These are phyloP conservation scores for Nomada flava DNA, from an alignment of 2,888 invertebrate species.

Conservation along the genomic window DNA sequence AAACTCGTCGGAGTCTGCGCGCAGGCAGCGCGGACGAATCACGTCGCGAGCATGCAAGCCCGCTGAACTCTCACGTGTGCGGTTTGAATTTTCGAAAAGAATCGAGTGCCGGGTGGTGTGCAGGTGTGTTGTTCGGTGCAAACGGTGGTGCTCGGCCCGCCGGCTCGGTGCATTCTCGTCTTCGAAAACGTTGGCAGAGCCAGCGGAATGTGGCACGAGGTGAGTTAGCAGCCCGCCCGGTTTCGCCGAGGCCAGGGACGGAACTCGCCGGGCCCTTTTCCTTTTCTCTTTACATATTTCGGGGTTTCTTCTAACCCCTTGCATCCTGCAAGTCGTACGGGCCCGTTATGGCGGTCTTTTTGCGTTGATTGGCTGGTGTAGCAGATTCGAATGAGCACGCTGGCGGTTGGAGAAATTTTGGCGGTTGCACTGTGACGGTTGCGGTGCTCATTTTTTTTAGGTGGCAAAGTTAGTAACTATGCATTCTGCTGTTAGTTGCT, in stretches of 20 bases:
- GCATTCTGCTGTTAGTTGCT: neutral
- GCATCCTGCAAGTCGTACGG: neutral
- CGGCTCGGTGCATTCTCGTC: conserved; percentile 54
- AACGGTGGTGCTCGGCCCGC: conserved; percentile 46
- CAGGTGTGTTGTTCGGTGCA: conserved; percentile 44
- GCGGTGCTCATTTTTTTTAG: neutral
- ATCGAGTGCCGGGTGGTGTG: conserved; percentile 34
- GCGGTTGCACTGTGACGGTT: neutral
- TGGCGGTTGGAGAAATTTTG: neutral
- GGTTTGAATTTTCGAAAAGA: conserved; percentile 64
- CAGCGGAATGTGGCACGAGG: conserved; percentile 84
- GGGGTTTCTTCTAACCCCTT: conserved; percentile 7
- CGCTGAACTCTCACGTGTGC: conserved; percentile 61
- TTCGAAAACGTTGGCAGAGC: conserved; percentile 70
- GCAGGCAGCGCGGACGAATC: conserved; percentile 55
- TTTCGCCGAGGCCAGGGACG: conserved; percentile 77
- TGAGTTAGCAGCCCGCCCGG: conserved; percentile 79
- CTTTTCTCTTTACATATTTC: conserved; percentile 34
- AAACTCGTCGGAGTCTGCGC: conserved; percentile 56
- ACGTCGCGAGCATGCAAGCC: conserved; percentile 57
- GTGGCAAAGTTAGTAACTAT: neutral
- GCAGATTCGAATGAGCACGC: neutral
- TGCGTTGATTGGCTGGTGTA: neutral
- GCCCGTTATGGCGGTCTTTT: too few relatives aligned
- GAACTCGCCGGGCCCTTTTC: conserved; percentile 63